phyloP scores from a whole-genome alignment of 2,888 invertebrate genomes.

The Drosophila emarginata region DNA sequence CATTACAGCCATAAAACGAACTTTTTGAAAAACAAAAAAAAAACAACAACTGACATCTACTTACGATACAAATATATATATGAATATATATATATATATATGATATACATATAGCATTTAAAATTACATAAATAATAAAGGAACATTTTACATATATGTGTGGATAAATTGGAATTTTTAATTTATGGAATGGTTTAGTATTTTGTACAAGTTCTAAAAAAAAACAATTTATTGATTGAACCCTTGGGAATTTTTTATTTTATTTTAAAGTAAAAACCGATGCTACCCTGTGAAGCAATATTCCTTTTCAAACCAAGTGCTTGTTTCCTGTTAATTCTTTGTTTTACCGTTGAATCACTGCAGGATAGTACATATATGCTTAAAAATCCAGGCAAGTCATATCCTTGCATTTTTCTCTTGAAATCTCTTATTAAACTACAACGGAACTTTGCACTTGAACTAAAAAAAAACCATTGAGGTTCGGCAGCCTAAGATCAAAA shows the following conservation, averaged over 20 bases:
- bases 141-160: conserved; percentile 72
- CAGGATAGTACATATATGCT: conserved; percentile 80
- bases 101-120: conserved; percentile 68
- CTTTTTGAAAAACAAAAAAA: conserved; percentile 51
- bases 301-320: neutral
- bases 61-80: conserved; percentile 58
- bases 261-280: no score
- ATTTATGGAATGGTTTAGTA: neutral
- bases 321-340: neutral
- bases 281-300: neutral
- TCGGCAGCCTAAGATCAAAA: conserved; percentile 53
- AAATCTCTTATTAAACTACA: conserved; percentile 66
- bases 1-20: conserved; percentile 69
- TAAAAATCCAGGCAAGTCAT: conserved; percentile 76
- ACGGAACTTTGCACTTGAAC: conserved; percentile 74
- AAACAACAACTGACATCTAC: conserved; percentile 61
- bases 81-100: conserved; percentile 45
- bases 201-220: neutral
- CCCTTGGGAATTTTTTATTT: neutral
- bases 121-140: conserved; percentile 74
- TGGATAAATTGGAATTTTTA: conserved; percentile 39
- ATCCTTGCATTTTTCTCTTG: conserved; percentile 76
- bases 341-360: neutral
- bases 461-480: conserved; percentile 55
- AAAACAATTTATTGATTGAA: neutral